Evolutionary conservation across 2,888 invertebrate species (phyloP), one percentile per base, ranked within the genome.

Genomic region (Lathronympha strigana): DNA sequence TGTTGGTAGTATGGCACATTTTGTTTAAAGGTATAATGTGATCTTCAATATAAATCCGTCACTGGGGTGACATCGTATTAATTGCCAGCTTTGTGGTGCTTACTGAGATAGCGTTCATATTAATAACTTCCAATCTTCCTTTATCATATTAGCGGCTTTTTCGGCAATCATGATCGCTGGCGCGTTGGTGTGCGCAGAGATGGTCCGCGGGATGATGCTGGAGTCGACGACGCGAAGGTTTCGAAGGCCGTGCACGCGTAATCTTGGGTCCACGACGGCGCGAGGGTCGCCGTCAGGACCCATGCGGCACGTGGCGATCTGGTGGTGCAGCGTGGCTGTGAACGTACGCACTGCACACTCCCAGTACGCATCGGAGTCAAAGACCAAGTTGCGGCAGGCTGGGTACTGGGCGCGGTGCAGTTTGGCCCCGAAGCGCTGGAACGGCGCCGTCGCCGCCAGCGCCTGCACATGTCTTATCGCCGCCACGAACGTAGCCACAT

Each of bases 161-260:
- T 96, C 95, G 0, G 94, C 96, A 53, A 96, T 94, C 94, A 95
- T 94, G 71, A 94, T 93, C 0, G 94, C 93, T 0, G 95, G 94
- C 0, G 95, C 95, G 79, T 94, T 94, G 0, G 95, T 94, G 76
- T 95, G 95, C 2, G 95, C 94, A 0, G 94, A 93, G 23, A 94
- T 85, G 2, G 94, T 93, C 4, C 92, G 83, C 0, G 95, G 95
- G 72, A 94, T 94, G 33, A 96, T 86, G 71, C 96, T 95, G 4
- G 95, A 94, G 79, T 95, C 95, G 0, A 92, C 94, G 0, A 95
- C 95, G 11, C 95, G 90, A 43, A 95, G 80, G 2, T 86, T 87
- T 5, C 90, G 76, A 0, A 95, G 81, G 0, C 95, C 95, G 71
- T 94, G 88, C 0, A 95, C 95, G 69, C 92, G 90, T 19, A 95